Evolutionary conservation across 2,113 vertebrate species (phyloP), one percentile per base, ranked within the genome.

Genomic region (Platichthys flesus): DNA sequence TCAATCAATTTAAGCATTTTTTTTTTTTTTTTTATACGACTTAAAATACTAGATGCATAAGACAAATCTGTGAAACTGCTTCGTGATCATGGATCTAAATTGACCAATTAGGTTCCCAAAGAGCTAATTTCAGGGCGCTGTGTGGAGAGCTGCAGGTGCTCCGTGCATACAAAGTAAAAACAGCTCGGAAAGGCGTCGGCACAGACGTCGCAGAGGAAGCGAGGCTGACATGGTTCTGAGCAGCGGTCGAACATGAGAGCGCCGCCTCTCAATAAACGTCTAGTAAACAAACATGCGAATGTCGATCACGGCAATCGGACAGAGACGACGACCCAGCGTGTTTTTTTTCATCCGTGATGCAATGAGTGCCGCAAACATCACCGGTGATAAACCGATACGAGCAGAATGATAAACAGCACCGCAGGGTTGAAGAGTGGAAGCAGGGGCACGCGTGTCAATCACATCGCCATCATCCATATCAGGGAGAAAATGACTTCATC

Each of bases 321-420:
- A 49, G 62, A 18, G 31, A 28, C 47, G 23, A 49, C 62, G 7
- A 47, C 21, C 15, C 62, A 18, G 5, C 16, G 9, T 49, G 1
- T 49, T 24, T 26, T 16, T 49, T 65, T 45, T 23, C 14, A 49
- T 26, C 16, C 8, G 8, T 23, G 59, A 62, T 6, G 35, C 35
- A 8, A 62, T 9, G 26, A 59, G 8, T 20, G 15, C 26, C 9
- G 6, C 20, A 59, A 59, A 59, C 57, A 31, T 18, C 24, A 3
- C 59, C 10, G n/a, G 59, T 61, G 59, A 62, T 40, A 40, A 62
- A 62, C 31, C 31, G 5, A 31, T 40, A 14, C 15, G 20, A 21
- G 59, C 59, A 21, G 59, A 62, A 62, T 62, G 59, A 62, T 62
- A 13, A 62, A 62, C 20, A 62, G 59, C 59, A 21, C 9, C 31